Evolutionary conservation across 2,797 vertebrate genomes (phyloP).

Genomic region (Triplophysa bombifrons): DNA sequence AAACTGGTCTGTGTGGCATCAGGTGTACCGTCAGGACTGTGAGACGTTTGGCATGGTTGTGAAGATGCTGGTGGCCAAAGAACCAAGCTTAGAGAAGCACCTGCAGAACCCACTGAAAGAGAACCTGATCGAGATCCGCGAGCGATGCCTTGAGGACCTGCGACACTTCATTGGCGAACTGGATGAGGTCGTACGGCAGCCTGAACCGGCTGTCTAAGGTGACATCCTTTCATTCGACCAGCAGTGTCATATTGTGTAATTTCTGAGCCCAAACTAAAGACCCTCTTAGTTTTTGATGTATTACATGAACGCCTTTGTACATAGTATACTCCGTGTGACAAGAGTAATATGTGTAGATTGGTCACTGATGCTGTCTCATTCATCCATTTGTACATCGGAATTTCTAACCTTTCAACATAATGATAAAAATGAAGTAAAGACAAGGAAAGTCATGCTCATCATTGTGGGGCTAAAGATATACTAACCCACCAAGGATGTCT

Average conservation of each 20-base stretch:
- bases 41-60: slow-evolving; percentile 98
- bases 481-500: neutral
- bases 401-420: slow-evolving; percentile 24
- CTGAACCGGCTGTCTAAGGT: slow-evolving; percentile 58
- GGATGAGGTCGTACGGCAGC: slow-evolving; percentile 70
- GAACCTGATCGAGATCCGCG: slow-evolving; percentile 94
- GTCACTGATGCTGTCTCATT: neutral
- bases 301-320: slow-evolving; percentile 11
- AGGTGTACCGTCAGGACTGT: slow-evolving; percentile 96
- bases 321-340: neutral
- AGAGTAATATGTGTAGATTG: neutral
- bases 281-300: neutral
- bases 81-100: slow-evolving; percentile 90
- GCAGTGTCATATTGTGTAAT: neutral
- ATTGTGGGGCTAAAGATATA: neutral
- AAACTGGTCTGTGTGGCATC: slow-evolving; percentile 25
- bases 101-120: slow-evolving; percentile 91
- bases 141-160: slow-evolving; percentile 92
- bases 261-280: neutral
- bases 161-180: slow-evolving; percentile 86
- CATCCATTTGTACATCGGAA: slow-evolving; percentile 5
- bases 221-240: neutral
- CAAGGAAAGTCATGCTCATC: neutral
- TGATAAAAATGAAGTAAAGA: neutral
- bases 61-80: slow-evolving; percentile 97